Percentiles rank a stretch among this genome's conserved stretches.
phyloP scores from a whole-genome alignment of 2,797 vertebrate genomes.

The Prunella strophiata region DNA sequence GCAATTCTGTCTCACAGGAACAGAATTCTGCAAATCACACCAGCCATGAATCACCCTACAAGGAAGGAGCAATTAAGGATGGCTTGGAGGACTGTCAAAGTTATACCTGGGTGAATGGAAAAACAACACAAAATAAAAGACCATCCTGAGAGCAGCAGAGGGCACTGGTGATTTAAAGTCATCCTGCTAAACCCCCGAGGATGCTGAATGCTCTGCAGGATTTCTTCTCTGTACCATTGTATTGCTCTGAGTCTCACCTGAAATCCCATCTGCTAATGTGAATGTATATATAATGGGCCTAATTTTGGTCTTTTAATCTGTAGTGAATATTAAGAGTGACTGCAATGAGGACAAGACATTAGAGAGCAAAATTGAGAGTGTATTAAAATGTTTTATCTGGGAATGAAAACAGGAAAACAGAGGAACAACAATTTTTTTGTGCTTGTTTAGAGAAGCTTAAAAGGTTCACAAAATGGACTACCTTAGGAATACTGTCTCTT shows the following conservation, averaged over 20 bases:
- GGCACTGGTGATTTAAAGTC: constrained; percentile 53
- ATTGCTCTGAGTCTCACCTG: not conserved
- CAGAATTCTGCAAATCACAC: not conserved
- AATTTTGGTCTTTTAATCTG: not conserved
- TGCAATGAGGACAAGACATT: not conserved
- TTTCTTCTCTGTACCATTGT: not conserved
- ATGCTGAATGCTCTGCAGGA: not conserved
- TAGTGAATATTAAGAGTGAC: not conserved
- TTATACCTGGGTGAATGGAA: not conserved
- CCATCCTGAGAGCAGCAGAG: not conserved
- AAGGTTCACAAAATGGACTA: not conserved
- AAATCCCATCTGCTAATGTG: not conserved
- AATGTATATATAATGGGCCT: not conserved
- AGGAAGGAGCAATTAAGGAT: not conserved
- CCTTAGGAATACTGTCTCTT: not conserved
- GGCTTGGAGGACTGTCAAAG: not conserved
- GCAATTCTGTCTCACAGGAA: not conserved
- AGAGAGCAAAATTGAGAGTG: not conserved
- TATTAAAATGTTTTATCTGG: not conserved
- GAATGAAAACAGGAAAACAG: not conserved
- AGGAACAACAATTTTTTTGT: not conserved
- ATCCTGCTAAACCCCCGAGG: not conserved
- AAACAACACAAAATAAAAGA: not conserved
- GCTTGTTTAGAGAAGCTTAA: not conserved
- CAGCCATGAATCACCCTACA: not conserved